Base-by-base conservation (phyloP, 2,797 vertebrate genomes). In the Mormyrus proboscirostris region DNA sequence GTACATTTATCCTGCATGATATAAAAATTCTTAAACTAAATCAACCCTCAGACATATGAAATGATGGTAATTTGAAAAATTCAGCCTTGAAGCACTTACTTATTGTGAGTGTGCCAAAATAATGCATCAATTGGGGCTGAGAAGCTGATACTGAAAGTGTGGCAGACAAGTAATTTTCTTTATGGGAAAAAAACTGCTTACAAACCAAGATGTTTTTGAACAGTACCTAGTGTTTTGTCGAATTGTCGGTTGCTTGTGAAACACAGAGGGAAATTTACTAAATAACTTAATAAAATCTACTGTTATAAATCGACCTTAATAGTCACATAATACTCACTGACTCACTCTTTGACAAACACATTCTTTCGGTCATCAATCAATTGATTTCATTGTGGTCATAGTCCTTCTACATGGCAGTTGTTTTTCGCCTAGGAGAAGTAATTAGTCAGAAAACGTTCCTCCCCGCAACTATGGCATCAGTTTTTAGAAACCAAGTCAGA, bases 401-500 rank as follows among this genome's bases (percentile, higher is more conserved):
- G 88, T 93, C 92, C 92, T 90, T 90, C 90, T 88, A 90, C 89
- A 91, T 89, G 88, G 92, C 90, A 25, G 7, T 22, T 62, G 57
- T 62, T 25, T 62, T 25, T 22, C 8, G 89, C 92, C 90, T 89
- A 47, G 90, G 91, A 92, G 62, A 90, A 91, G 91, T 94, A 95
- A 95, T 96, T 95, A 94, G 92, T 91, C 90, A 90, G 92, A 93
- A 92, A 95, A 92, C 92, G 8, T 62, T 62, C 59, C 22, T 62
- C 7, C 59, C 59, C 3, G 90, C 90, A 93, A 93, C 90, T 93
- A 91, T 93, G 88, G 90, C 94, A 94, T 95, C 94, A 93, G 89
- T 90, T 94, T 94, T 92, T 91, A 93, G 92, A 92, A 92, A 94
- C 59, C 59, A 62, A 93, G 92, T 90, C 90, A 94, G 92, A 90